Conservation (phyloP, 1,140 invertebrate genomes). For the Sminthurinus signatus region DNA sequence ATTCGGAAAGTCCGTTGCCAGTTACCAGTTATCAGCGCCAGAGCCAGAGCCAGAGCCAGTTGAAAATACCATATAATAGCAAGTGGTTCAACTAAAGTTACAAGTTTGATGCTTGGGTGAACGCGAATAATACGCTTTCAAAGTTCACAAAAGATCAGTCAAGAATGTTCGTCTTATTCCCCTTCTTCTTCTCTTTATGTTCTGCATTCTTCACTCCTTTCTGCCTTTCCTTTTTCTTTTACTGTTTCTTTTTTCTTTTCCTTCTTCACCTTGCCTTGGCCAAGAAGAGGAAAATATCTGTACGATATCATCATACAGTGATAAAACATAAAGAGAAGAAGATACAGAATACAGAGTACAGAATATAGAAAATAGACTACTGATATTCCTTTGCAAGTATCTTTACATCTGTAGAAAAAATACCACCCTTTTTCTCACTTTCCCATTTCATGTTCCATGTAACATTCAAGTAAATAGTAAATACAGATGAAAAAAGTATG, state of each 20-base stretch:
- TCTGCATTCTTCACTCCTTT: neutral
- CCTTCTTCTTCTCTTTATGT: neutral
- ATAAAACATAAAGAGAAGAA: neutral
- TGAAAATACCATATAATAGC: neutral
- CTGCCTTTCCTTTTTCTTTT: neutral
- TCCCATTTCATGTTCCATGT: too few relatives aligned
- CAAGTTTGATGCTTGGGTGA: slow-evolving; percentile 11
- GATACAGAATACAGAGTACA: too few relatives aligned
- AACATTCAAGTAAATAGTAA: too few relatives aligned
- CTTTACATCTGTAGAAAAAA: too few relatives aligned
- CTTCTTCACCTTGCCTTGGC: neutral
- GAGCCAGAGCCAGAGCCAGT: neutral
- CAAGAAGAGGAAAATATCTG: neutral
- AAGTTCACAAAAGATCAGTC: slow-evolving; percentile 12
- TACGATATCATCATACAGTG: neutral
- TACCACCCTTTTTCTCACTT: too few relatives aligned
- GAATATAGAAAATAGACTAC: too few relatives aligned
- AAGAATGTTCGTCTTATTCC: slow-evolving; percentile 1
- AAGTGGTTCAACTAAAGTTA: slow-evolving; percentile 15
- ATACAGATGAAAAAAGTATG: too few relatives aligned
- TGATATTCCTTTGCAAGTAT: too few relatives aligned
- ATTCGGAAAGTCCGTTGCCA: neutral
- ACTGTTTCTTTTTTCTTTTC: neutral
- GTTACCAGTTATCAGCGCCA: neutral
- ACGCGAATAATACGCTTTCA: slow-evolving; percentile 2